phyloP scores from a whole-genome alignment of 2,888 invertebrate species.

The Dryobota labecula region DNA sequence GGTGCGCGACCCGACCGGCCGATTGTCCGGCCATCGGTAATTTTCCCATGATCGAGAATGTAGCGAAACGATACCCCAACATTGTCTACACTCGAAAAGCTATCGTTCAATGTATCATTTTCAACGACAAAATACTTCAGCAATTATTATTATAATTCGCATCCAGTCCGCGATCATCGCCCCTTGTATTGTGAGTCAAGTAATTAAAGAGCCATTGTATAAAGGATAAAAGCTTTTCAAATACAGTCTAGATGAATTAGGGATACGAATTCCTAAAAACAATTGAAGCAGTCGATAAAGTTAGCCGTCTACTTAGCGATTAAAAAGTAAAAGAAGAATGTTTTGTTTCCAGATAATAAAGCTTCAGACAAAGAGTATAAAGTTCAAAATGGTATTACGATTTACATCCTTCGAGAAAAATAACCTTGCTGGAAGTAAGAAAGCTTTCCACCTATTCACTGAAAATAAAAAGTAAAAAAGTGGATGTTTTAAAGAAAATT shows the following conservation, averaged over 20 bases:
- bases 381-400: conserved; percentile 78
- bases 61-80: conserved; percentile 76
- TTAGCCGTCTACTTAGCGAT: conserved; percentile 82
- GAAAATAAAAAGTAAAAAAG: conserved; percentile 88
- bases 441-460: conserved; percentile 87
- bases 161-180: conserved; percentile 18
- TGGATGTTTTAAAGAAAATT: conserved; percentile 90
- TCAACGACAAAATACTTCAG: conserved; percentile 46
- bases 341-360: conserved; percentile 75
- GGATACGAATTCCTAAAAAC: conserved; percentile 73
- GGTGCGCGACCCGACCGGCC: conserved; percentile 65
- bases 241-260: conserved; percentile 67
- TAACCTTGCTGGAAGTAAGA: conserved; percentile 86
- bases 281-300: conserved; percentile 75
- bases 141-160: conserved; percentile 48
- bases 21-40: conserved; percentile 81
- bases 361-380: conserved; percentile 75
- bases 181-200: conserved; percentile 37
- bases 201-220: conserved; percentile 56
- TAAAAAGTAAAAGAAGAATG: conserved; percentile 81
- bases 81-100: conserved; percentile 70
- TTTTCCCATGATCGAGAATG: conserved; percentile 85
- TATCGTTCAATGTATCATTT: conserved; percentile 72
- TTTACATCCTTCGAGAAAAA: conserved; percentile 81
- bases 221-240: conserved; percentile 59